Conservation (phyloP, 2,888 invertebrate genomes). For the Choristoneura rosaceana region DNA sequence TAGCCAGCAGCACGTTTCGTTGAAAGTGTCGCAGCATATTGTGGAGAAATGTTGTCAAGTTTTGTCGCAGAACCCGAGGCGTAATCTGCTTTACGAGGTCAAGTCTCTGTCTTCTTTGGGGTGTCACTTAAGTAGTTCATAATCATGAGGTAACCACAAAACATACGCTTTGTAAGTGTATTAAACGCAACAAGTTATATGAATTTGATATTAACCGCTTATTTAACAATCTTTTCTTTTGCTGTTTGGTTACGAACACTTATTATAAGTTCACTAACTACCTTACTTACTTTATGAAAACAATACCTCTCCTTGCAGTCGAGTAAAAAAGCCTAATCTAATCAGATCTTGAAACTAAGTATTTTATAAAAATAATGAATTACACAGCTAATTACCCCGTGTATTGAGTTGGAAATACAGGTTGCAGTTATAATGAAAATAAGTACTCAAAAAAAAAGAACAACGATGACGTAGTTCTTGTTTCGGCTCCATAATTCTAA, state of each 20-base stretch:
- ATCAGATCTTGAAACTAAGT: too few relatives aligned
- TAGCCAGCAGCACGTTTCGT: neutral
- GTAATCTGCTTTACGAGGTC: conserved; percentile 7
- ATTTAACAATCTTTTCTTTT: neutral
- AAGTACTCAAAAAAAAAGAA: neutral
- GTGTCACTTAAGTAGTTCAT: neutral
- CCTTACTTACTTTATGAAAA: too few relatives aligned
- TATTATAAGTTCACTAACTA: neutral
- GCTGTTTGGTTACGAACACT: neutral
- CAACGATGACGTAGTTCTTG: neutral
- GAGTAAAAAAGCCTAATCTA: neutral
- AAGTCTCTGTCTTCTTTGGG: neutral
- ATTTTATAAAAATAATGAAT: too few relatives aligned
- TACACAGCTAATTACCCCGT: too few relatives aligned
- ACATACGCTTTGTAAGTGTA: neutral
- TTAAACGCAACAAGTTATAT: neutral
- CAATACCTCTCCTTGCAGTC: too few relatives aligned
- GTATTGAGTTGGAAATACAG: too few relatives aligned
- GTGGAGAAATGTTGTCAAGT: neutral
- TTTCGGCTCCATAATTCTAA: conserved; percentile 15
- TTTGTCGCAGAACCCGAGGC: conserved; percentile 4
- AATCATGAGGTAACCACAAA: neutral
- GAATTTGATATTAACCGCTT: neutral
- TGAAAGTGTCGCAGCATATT: conserved; percentile 5
- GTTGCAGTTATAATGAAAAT: too few relatives aligned